Percentiles rank a stretch among this genome's conserved stretches.
Evolutionary conservation across 2,113 vertebrate genomes (phyloP).

Genomic region (Sturnus vulgaris): DNA sequence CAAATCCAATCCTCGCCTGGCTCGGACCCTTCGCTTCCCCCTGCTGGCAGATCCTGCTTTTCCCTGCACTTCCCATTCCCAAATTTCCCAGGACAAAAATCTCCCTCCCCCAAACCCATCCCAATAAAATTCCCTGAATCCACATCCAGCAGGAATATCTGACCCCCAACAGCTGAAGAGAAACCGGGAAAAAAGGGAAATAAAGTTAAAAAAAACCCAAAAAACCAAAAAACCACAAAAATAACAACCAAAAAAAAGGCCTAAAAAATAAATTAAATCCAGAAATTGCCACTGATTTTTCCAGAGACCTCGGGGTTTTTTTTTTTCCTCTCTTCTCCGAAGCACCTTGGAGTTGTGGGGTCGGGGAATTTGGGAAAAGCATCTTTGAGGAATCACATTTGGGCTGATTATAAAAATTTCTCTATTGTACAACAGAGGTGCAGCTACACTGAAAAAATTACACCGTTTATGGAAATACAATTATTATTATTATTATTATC

Average conservation of each 20-base stretch:
- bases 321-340: slow-evolving; percentile 30
- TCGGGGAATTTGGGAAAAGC: not conserved
- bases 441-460: slow-evolving; percentile 85
- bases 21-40: not conserved
- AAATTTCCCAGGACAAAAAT: not conserved
- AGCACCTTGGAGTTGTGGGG: slow-evolving; percentile 58
- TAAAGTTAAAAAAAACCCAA: not conserved
- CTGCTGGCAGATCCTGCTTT: not conserved
- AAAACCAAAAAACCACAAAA: too few relatives aligned
- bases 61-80: fast-evolving
- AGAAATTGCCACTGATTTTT: slow-evolving; percentile 25
- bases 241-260: not conserved
- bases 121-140: fast-evolving
- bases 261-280: slow-evolving; percentile 38
- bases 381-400: slow-evolving; percentile 77
- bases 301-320: not conserved
- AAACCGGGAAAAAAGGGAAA: not conserved
- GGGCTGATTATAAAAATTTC: slow-evolving; percentile 79
- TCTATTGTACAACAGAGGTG: slow-evolving; percentile 82
- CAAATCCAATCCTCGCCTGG: not conserved
- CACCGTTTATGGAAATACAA: slow-evolving; percentile 81
- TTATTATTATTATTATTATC: not conserved
- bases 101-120: not conserved
- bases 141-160: not conserved
- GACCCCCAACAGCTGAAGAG: not conserved